phyloP scores from a whole-genome alignment of 2,797 vertebrate genomes.

The Dipus sagitta region DNA sequence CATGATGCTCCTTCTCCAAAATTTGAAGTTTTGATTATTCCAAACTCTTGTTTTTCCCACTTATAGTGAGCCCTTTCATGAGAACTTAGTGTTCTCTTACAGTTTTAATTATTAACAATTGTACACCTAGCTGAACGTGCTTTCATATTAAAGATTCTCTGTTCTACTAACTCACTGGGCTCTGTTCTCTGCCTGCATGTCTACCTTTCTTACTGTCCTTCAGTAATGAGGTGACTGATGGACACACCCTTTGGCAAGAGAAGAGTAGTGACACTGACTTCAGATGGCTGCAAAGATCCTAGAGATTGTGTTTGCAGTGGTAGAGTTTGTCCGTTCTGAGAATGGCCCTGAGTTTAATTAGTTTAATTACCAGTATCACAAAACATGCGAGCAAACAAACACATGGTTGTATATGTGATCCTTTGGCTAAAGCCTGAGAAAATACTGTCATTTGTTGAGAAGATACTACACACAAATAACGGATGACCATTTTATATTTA shows the following conservation, averaged over 20 bases:
- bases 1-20: fast-evolving
- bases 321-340: not conserved
- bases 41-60: too few relatives aligned
- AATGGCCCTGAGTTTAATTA: not conserved
- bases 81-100: not conserved
- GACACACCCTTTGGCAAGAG: not conserved
- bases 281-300: not conserved
- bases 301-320: not conserved
- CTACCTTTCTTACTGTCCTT: not conserved
- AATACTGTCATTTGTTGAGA: not conserved
- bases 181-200: not conserved
- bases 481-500: not conserved
- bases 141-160: not conserved
- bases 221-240: not conserved
- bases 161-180: not conserved
- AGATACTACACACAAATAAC: not conserved
- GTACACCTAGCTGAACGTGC: not conserved
- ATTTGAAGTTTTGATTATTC: not conserved
- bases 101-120: not conserved
- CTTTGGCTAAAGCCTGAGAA: not conserved
- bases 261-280: not conserved
- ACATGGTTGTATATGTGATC: not conserved
- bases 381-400: not conserved
- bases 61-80: too few relatives aligned
- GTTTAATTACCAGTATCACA: not conserved